Conservation (phyloP, 2,888 invertebrate species). For the Drosophila putrida region DNA sequence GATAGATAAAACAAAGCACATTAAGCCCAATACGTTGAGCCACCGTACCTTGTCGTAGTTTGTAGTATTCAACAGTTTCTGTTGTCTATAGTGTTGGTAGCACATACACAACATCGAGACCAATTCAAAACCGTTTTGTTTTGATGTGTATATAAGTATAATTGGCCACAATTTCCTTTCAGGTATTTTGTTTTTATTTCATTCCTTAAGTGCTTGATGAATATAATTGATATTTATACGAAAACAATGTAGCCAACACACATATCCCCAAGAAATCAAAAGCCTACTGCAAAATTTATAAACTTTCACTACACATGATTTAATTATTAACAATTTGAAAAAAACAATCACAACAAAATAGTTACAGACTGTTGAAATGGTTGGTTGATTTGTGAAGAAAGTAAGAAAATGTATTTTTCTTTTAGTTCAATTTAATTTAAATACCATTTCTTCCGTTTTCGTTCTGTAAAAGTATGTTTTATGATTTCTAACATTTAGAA, state of each 20-base stretch:
- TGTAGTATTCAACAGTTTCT: conserved; percentile 31
- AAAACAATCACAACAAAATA: conserved; percentile 24
- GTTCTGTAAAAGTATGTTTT: conserved; percentile 31
- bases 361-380: conserved; percentile 55
- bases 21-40: conserved; percentile 5
- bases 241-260: conserved; percentile 36
- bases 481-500: conserved; percentile 41
- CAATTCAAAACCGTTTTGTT: conserved; percentile 28
- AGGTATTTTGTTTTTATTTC: conserved; percentile 21
- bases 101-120: conserved; percentile 15
- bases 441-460: conserved; percentile 32
- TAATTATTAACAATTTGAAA: conserved; percentile 15
- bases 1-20: conserved; percentile 6
- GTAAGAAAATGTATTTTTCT: conserved; percentile 35
- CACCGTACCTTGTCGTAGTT: conserved; percentile 40
- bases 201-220: conserved; percentile 8
- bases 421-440: conserved; percentile 36
- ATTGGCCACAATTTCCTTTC: conserved; percentile 43
- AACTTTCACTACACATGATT: conserved; percentile 14
- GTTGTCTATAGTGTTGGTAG: conserved; percentile 23
- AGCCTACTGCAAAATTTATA: conserved; percentile 73
- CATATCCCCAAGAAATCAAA: conserved; percentile 85
- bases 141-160: conserved; percentile 55
- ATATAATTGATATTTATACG: not conserved
- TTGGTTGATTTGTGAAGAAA: conserved; percentile 61